Evolutionary conservation across 2,797 vertebrate genomes (phyloP).

Genomic region (Telmatherina bonti): DNA sequence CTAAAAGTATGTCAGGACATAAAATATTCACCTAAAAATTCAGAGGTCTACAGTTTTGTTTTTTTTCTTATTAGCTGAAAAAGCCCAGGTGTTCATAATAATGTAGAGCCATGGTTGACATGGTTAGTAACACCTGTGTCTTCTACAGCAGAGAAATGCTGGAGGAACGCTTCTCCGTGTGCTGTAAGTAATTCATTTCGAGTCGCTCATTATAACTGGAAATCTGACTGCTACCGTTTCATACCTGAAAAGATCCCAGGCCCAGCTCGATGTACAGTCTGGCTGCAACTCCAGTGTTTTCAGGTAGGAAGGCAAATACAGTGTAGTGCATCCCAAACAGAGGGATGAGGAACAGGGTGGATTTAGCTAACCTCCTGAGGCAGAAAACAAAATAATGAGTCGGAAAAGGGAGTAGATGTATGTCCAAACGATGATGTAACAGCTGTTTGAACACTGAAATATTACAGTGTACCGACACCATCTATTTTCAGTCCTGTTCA

Average conservation of each 20-base stretch:
- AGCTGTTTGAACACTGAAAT: constrained; percentile 17
- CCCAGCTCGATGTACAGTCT: constrained; percentile 93
- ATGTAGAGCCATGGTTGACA: background rate
- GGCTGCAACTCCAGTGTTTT: constrained; percentile 87
- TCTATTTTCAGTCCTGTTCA: constrained; percentile 1
- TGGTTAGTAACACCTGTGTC: background rate
- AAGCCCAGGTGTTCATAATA: background rate
- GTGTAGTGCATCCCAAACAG: constrained; percentile 97
- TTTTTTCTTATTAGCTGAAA: background rate
- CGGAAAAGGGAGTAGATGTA: constrained; percentile 6
- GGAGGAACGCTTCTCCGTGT: background rate
- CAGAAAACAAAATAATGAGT: constrained; percentile 16
- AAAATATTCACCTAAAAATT: background rate
- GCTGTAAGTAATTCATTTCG: background rate
- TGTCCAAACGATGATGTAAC: constrained; percentile 17
- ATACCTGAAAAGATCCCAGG: constrained; percentile 96
- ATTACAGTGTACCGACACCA: constrained; percentile 4
- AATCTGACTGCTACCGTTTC: background rate
- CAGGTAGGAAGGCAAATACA: constrained; percentile 95
- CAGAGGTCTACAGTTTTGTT: background rate
- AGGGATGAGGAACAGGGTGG: constrained; percentile 96
- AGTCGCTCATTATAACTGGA: background rate
- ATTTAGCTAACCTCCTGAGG: constrained; percentile 94
- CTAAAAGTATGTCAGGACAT: background rate
- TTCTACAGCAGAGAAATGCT: background rate